A percentile compares a stretch with the other conserved stretches of the same genome.
These are phyloP conservation scores for Bembecia ichneumoniformis DNA, from an alignment of 2,888 invertebrate species.

Conservation along the genomic window DNA sequence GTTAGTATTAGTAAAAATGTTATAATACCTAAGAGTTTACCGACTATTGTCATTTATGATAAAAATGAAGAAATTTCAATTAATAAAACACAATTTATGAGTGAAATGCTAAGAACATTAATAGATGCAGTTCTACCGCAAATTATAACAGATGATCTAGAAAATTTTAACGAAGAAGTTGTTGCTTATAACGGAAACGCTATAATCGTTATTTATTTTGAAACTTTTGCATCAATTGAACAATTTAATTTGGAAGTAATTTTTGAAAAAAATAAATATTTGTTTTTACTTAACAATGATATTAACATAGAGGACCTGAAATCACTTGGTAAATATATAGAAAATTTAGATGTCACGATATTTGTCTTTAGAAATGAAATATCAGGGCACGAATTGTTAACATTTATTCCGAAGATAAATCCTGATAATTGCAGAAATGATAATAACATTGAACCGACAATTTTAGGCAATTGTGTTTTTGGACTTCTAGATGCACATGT, in stretches of 20 bases:
- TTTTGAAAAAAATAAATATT: conserved; percentile 20
- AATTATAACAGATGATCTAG: not conserved
- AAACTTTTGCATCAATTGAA: conserved; percentile 14
- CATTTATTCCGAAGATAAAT: conserved; percentile 29
- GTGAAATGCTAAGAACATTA: conserved; percentile 2
- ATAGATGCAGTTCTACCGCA: not conserved
- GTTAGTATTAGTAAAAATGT: conserved; percentile 1
- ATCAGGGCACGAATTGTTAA: conserved; percentile 18
- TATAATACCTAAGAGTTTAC: not conserved
- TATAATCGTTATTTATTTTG: conserved; percentile 19
- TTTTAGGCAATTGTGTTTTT: conserved; percentile 28
- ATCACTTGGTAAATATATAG: too few relatives aligned
- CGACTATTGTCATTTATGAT: conserved; percentile 3
- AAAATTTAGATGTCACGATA: too few relatives aligned
- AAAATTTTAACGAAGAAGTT: not conserved
- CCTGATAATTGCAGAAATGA: conserved; percentile 22
- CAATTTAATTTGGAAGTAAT: conserved; percentile 13
- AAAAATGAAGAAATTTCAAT: not conserved
- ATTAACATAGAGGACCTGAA: conserved; percentile 20
- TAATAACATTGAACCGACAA: conserved; percentile 10
- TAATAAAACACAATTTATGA: not conserved
- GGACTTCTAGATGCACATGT: conserved; percentile 16
- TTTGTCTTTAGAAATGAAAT: not conserved
- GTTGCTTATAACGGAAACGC: conserved; percentile 8
- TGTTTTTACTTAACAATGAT: conserved; percentile 24